phyloP scores from a whole-genome alignment of 2,888 invertebrate species.

The Microctonus hyperodae region DNA sequence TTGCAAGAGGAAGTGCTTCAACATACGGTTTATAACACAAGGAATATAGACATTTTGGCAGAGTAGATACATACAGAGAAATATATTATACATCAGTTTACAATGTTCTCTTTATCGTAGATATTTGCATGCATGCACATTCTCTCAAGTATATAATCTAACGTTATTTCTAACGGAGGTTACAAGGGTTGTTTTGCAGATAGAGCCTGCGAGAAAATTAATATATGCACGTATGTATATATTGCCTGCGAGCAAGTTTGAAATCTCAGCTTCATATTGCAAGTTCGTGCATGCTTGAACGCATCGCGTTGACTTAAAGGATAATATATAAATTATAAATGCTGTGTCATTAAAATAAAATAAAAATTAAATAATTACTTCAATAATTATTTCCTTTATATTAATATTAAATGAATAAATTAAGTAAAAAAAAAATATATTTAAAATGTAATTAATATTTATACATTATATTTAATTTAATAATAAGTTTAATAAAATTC shows the following conservation, averaged over 20 bases:
- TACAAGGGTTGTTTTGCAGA: not conserved
- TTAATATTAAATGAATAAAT: not conserved
- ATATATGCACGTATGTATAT: not conserved
- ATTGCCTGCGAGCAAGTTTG: not conserved
- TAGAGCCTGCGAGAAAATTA: no score
- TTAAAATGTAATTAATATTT: no score
- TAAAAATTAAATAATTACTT: no score
- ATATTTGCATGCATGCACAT: slow-evolving; percentile 6
- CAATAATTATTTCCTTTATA: no score
- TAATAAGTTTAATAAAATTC: not conserved
- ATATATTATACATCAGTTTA: no score
- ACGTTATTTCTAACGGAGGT: not conserved
- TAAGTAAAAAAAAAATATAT: no score
- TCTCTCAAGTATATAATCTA: not conserved
- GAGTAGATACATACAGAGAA: not conserved
- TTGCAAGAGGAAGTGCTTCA: not conserved
- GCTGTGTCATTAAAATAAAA: no score
- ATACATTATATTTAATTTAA: no score
- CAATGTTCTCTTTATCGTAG: slow-evolving; percentile 6
- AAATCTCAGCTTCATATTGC: not conserved
- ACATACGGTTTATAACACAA: not conserved
- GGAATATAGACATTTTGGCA: not conserved
- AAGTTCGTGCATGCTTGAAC: not conserved
- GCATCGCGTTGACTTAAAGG: not conserved
- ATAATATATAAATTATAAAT: no score